phyloP scores from a whole-genome alignment of 2,888 invertebrate species.

The Aelia acuminata region DNA sequence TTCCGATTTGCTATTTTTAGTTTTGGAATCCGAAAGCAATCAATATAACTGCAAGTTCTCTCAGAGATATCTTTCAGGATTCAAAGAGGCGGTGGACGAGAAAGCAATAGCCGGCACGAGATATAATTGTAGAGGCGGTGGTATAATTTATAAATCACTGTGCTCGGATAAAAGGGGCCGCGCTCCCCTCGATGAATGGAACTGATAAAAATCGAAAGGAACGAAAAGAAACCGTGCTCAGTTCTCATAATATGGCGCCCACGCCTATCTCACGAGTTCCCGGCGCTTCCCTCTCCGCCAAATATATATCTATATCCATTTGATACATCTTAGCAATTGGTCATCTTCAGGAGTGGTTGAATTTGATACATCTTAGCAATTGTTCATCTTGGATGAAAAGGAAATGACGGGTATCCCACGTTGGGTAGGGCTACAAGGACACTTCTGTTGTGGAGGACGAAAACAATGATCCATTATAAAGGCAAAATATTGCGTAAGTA shows the following conservation, averaged over 20 bases:
- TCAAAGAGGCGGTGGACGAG: neutral
- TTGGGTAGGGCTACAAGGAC: too few relatives aligned
- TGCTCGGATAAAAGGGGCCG: neutral
- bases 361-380: too few relatives aligned
- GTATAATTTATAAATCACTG: slow-evolving; percentile 25
- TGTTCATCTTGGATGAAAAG: too few relatives aligned
- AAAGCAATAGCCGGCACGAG: neutral
- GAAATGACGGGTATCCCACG: too few relatives aligned
- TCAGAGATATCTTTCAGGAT: too few relatives aligned
- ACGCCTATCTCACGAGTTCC: neutral
- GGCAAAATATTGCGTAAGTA: too few relatives aligned
- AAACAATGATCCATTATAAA: too few relatives aligned
- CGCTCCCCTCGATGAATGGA: slow-evolving; percentile 22
- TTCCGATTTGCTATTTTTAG: neutral
- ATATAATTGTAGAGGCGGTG: slow-evolving; percentile 13
- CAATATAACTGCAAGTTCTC: too few relatives aligned
- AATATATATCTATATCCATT: neutral
- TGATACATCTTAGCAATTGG: neutral
- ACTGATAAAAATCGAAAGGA: slow-evolving; percentile 34
- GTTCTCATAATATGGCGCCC: neutral
- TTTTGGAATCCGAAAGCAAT: neutral
- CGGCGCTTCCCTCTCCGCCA: neutral
- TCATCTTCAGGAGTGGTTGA: neutral
- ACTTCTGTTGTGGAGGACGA: too few relatives aligned
- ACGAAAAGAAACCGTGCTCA: slow-evolving; percentile 3